Conservation (phyloP, 2,797 vertebrate species). For the Pseudochirops cupreus region DNA sequence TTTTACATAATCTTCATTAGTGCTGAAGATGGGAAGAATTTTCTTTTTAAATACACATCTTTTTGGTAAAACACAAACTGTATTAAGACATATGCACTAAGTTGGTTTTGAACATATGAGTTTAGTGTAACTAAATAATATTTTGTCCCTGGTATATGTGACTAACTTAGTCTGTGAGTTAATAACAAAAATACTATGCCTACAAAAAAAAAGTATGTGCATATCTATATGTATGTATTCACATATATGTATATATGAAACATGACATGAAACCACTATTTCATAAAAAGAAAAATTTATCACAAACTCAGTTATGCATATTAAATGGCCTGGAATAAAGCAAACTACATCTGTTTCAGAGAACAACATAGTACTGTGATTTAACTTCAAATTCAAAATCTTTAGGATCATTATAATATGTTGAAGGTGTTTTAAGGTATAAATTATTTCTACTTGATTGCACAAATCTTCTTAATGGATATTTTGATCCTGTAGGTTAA, state of each 20-base stretch:
- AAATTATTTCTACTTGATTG: conserved; percentile 38
- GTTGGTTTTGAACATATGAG: conserved; percentile 13
- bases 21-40: conserved; percentile 28
- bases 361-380: conserved; percentile 19
- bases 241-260: conserved; percentile 36
- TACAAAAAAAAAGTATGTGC: not conserved
- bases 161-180: not conserved
- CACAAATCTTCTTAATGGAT: conserved; percentile 41
- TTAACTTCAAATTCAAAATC: conserved; percentile 35
- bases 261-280: conserved; percentile 34
- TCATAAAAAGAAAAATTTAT: conserved; percentile 47
- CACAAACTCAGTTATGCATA: conserved; percentile 51
- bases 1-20: conserved; percentile 29
- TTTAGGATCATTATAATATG: conserved; percentile 32
- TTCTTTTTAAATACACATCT: conserved; percentile 30
- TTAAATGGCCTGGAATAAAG: conserved; percentile 37
- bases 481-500: conserved; percentile 41
- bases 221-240: not conserved
- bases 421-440: conserved; percentile 27
- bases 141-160: conserved; percentile 26
- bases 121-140: not conserved
- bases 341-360: not conserved
- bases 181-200: not conserved
- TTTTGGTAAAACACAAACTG: not conserved
- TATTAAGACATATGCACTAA: not conserved